Conservation (phyloP, 2,113 vertebrate genomes). For the Anolis carolinensis region DNA sequence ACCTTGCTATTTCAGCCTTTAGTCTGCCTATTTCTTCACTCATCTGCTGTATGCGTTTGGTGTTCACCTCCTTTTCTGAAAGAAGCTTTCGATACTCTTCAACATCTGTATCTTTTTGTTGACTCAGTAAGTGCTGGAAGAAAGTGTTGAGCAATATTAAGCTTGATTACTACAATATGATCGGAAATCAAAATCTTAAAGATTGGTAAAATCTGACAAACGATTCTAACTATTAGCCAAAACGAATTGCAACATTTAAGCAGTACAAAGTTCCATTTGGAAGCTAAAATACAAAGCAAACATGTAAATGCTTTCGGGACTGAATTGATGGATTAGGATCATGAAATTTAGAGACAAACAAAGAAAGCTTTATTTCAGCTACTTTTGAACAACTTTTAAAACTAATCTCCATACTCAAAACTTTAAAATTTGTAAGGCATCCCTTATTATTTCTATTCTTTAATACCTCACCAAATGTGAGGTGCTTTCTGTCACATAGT, state of each 20-base stretch:
- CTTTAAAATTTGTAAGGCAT: no score
- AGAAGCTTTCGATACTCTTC: conserved; percentile 94
- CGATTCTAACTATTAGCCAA: background rate
- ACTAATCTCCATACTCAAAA: no score
- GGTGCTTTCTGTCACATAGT: no score
- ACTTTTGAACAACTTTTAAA: background rate
- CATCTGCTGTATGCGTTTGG: conserved; percentile 93
- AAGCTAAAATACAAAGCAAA: background rate
- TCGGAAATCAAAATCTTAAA: background rate
- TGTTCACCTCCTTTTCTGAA: conserved; percentile 89
- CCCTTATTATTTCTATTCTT: no score
- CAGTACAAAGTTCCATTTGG: background rate
- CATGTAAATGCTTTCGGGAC: background rate
- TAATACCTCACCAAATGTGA: no score
- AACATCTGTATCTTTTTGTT: conserved; percentile 93
- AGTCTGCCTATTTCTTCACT: conserved; percentile 86
- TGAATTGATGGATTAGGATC: background rate
- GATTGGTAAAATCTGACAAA: background rate
- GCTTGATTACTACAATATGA: background rate
- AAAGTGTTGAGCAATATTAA: conserved; percentile 22
- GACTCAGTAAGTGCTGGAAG: conserved; percentile 89
- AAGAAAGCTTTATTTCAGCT: background rate
- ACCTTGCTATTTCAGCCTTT: conserved; percentile 90
- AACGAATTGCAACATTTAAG: background rate
- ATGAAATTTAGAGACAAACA: background rate